Base-by-base conservation (phyloP, 2,113 vertebrate species). In the Coptodon rendalli region DNA sequence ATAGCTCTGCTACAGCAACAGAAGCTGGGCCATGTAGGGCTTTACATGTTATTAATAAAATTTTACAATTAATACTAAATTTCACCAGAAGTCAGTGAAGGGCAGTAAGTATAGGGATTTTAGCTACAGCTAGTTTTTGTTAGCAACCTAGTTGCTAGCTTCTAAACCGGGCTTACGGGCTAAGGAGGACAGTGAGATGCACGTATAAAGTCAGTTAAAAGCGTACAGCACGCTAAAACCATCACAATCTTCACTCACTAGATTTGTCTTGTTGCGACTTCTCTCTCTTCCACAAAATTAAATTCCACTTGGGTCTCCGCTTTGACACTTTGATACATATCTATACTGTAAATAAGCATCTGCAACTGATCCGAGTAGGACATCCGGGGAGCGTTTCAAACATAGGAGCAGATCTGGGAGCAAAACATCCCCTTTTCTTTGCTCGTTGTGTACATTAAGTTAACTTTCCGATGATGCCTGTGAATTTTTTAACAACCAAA, bases 371-470 rank as follows among this genome's bases (percentile, higher is more conserved):
- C 63, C 1, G 1, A 68, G 36, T 24, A 6, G 36, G 61, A 68
- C 61, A 38, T 22, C 19, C 4, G 0, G 31, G 59, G 59, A 36
- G 31, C 31, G 0, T 66, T 1, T 66, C 61, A 68, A 68, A 68
- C 61, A 22, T 38, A 8, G 61, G n/a, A 68, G 36, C 36, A 24
- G 36, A 24, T 40, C 36, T 38, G 61, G 34, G 36, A 68, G 11
- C 36, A 68, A 68, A 68, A 40, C 63, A 9, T 40, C 36, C n/a
- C 5, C 5, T 40, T 71, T 43, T 43, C 63, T 71, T 71, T 1
- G 36, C 3, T 71, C 38, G 24, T 40, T 71, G 36, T 40, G 36
- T 40, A 40, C 36, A 68, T 68, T 24, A 71, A 16, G 0, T 71
- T 43, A 43, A 71, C 38, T 24, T 24, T 22, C 66, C 0, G 0